Evolutionary conservation across 1,140 invertebrate species (phyloP).

Genomic region (Heliconius eleuchia): DNA sequence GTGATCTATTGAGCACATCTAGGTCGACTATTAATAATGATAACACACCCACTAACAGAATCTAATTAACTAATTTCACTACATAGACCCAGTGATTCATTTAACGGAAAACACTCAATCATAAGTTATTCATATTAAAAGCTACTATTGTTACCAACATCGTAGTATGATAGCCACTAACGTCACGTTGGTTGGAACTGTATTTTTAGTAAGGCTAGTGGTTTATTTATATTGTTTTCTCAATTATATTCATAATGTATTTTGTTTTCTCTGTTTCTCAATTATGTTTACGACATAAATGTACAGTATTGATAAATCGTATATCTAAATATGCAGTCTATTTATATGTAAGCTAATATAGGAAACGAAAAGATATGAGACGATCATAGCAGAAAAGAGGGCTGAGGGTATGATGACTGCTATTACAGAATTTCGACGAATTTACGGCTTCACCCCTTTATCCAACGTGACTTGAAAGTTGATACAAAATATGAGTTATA

Average conservation of each 20-base stretch:
- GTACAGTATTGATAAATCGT: neutral
- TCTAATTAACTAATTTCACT: slow-evolving; percentile 39
- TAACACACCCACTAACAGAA: slow-evolving; percentile 34
- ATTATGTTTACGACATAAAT: slow-evolving; percentile 3
- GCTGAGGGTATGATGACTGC: slow-evolving; percentile 49
- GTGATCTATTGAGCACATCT: slow-evolving; percentile 50
- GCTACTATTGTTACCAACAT: neutral
- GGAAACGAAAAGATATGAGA: slow-evolving; percentile 14
- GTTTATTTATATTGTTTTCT: neutral
- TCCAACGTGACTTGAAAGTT: slow-evolving; percentile 55
- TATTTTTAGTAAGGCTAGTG: neutral
- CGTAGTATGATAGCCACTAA: neutral
- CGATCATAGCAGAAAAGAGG: slow-evolving; percentile 11
- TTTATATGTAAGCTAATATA: slow-evolving; percentile 24
- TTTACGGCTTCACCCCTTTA: slow-evolving; percentile 62
- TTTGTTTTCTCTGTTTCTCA: neutral
- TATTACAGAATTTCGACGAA: slow-evolving; percentile 62
- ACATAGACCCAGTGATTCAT: slow-evolving; percentile 17
- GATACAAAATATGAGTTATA: neutral
- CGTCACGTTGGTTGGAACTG: neutral
- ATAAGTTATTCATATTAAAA: slow-evolving; percentile 11
- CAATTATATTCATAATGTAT: neutral
- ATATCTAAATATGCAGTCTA: neutral
- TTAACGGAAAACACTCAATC: slow-evolving; percentile 10
- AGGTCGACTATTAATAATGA: slow-evolving; percentile 41